These are phyloP conservation scores for Salminus brasiliensis DNA, from an alignment of 2,113 vertebrate genomes.

Conservation along the genomic window DNA sequence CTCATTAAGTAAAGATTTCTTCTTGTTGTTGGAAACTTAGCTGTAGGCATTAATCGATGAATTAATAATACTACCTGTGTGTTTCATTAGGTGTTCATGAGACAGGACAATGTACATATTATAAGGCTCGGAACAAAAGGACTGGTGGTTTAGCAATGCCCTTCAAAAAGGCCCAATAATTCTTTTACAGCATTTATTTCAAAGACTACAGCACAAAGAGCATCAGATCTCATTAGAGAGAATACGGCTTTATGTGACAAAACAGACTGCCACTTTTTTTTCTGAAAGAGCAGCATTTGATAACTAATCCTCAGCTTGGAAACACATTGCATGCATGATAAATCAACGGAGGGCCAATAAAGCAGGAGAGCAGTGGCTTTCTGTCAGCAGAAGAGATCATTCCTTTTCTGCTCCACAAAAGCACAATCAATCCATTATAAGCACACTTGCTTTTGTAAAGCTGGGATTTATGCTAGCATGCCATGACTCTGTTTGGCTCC, in stretches of 20 bases:
- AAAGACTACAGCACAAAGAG: constrained; percentile 36
- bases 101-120: constrained; percentile 29
- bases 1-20: constrained; percentile 39
- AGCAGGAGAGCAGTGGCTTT: constrained; percentile 45
- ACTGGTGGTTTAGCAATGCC: constrained; percentile 7
- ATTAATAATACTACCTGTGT: constrained; percentile 38
- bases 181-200: constrained; percentile 36
- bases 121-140: constrained; percentile 7
- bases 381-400: constrained; percentile 54
- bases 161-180: constrained; percentile 24
- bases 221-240: constrained; percentile 40
- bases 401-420: constrained; percentile 52
- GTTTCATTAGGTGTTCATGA: constrained; percentile 38
- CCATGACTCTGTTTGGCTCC: constrained; percentile 41
- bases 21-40: constrained; percentile 19
- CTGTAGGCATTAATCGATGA: constrained; percentile 39
- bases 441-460: constrained; percentile 52
- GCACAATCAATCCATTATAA: constrained; percentile 57
- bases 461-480: constrained; percentile 53
- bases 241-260: constrained; percentile 5
- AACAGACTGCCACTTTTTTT: constrained; percentile 21
- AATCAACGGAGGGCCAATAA: constrained; percentile 45
- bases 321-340: constrained; percentile 43
- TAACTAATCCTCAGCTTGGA: constrained; percentile 39
- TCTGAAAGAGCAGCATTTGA: constrained; percentile 45